phyloP scores from a whole-genome alignment of 2,797 vertebrate genomes.

The Protosalanx chinensis region DNA sequence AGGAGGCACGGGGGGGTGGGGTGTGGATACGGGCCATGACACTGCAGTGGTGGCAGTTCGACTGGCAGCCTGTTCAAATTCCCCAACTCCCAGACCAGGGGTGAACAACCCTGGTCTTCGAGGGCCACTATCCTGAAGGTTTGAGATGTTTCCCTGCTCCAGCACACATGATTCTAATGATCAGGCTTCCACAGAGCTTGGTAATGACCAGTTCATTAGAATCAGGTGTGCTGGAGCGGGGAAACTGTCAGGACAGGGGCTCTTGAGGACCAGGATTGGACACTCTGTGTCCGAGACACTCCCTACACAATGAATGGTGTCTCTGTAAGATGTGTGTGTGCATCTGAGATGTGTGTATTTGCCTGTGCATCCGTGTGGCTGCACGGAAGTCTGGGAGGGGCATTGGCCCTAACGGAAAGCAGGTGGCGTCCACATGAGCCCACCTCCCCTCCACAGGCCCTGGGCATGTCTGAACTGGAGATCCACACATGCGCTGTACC shows the following conservation, averaged over 20 bases:
- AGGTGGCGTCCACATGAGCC: conserved; percentile 18
- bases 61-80: conserved; percentile 35
- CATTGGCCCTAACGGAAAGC: conserved; percentile 18
- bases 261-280: no score
- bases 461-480: not conserved
- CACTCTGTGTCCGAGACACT: conserved; percentile 30
- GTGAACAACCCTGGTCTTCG: no score
- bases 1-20: not conserved
- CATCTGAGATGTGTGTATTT: conserved; percentile 19
- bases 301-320: not conserved
- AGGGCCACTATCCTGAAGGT: no score
- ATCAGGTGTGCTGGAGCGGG: no score
- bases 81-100: no score
- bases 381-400: conserved; percentile 22
- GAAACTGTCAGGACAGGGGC: no score
- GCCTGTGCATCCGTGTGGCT: conserved; percentile 17
- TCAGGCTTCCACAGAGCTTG: no score
- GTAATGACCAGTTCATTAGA: no score
- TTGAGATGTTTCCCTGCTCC: no score
- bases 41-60: conserved; percentile 17
- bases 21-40: not conserved
- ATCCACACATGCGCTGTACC: not conserved
- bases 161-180: no score
- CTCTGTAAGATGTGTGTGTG: conserved; percentile 1
- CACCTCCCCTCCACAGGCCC: not conserved